Evolutionary conservation across 2,888 invertebrate genomes (phyloP), one percentile per base, ranked within the genome.

Genomic region (Hypena proboscidalis): DNA sequence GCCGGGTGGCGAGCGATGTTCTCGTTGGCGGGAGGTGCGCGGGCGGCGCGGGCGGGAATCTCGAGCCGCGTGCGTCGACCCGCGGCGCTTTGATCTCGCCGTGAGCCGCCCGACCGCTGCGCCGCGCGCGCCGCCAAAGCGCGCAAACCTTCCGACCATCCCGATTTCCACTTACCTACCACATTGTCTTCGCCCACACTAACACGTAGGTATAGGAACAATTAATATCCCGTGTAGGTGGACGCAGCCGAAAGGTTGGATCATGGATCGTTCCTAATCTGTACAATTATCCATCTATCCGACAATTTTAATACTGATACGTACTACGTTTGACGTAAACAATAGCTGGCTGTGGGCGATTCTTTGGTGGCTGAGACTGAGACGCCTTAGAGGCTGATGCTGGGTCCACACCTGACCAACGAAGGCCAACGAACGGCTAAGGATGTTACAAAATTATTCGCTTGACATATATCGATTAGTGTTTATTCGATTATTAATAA

Each of bases 11-110:
- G 34, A 4, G 43, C 43, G 40, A 38, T 27, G 60, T n/a, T n/a
- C n/a, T n/a, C n/a, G n/a, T n/a, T n/a, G n/a, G n/a, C 48, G 60
- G 53, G 53, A 56, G 58, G 69, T 41, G 69, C 52, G 72, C 63
- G 72, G 77, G 76, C 59, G 69, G 58, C 68, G 60, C 62, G 68
- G 67, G 62, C 56, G 67, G 63, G n/a, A n/a, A 67, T 61, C 74
- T 74, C 79, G 77, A 73, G 79, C 82, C 83, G 85, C 88, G 89
- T 86, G 83, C 89, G 86, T 87, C 88, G 90, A 90, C 90, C 89
- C 83, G 75, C 80, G 74, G 63, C 62, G 66, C 85, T 88, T 86
- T 88, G 85, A 88, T 86, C 80, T 78, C 63, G 66, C 81, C 83
- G 79, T 70, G 41, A 60, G 36, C 26, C 33, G 43, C 21, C 32